Conservation (phyloP, 2,888 invertebrate species). For the Pterostichus madidus region DNA sequence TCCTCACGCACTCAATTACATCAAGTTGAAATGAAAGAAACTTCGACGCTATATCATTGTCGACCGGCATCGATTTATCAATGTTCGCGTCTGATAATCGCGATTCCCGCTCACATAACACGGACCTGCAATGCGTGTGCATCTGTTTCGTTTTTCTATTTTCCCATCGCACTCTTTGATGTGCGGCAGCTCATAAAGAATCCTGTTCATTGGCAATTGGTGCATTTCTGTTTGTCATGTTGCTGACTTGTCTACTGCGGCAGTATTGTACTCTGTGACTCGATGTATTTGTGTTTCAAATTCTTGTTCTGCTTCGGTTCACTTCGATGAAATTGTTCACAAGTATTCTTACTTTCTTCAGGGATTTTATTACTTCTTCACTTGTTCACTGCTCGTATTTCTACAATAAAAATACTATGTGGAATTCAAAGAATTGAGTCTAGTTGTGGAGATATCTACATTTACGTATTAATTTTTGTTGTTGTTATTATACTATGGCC, state of each 20-base stretch:
- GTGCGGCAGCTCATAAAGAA: constrained; percentile 51
- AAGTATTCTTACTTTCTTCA: too few species aligned
- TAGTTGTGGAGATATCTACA: too few species aligned
- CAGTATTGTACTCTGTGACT: constrained; percentile 19
- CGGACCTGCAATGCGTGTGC: constrained; percentile 5
- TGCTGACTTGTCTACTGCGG: constrained; percentile 18
- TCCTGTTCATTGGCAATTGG: constrained; percentile 31
- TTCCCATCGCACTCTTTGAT: constrained; percentile 49
- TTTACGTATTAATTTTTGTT: too few species aligned
- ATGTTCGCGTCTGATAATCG: constrained; percentile 58
- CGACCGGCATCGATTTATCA: constrained; percentile 54
- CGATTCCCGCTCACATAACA: constrained; percentile 12
- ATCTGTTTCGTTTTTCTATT: constrained; percentile 42
- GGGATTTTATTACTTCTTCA: too few species aligned
- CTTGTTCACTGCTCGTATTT: too few species aligned
- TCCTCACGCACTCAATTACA: constrained; percentile 31
- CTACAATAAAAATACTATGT: too few species aligned
- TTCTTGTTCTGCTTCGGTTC: constrained; percentile 20
- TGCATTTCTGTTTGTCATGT: constrained; percentile 46
- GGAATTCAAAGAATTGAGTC: too few species aligned
- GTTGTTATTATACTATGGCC: too few species aligned
- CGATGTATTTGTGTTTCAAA: not conserved
- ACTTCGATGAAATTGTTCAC: too few species aligned
- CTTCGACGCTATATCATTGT: constrained; percentile 43
- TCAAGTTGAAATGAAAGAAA: constrained; percentile 32